A percentile compares a stretch with the other conserved stretches of the same genome.
Conservation (phyloP, 2,888 invertebrate genomes). For the Eilema depressum region DNA sequence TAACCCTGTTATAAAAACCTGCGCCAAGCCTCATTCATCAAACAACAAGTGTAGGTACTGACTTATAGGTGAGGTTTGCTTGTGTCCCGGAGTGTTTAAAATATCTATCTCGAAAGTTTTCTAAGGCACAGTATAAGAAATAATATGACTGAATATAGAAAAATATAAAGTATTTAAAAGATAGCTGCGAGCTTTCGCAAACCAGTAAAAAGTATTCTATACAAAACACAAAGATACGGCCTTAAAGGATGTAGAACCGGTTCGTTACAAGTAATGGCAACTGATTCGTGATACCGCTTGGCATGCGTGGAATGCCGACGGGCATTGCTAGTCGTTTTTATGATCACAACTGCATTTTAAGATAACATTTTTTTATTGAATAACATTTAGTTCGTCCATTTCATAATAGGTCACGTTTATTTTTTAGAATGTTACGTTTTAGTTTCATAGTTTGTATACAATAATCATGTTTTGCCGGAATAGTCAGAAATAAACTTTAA, state of each 20-base stretch:
- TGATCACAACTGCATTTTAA: conserved; percentile 51
- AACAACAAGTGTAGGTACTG: not conserved
- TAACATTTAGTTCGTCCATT: conserved; percentile 26
- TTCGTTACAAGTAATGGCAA: conserved; percentile 58
- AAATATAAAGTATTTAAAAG: conserved; percentile 11
- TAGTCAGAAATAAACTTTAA: not conserved
- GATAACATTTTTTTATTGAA: conserved; percentile 33
- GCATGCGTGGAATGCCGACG: conserved; percentile 62
- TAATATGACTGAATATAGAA: not conserved
- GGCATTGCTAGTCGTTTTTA: conserved; percentile 53
- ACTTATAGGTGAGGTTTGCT: no score
- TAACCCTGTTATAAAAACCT: no score
- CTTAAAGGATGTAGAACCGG: conserved; percentile 75
- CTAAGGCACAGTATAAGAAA: no score
- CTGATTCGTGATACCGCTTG: conserved; percentile 58
- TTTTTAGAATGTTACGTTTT: conserved; percentile 24
- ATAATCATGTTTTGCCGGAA: not conserved
- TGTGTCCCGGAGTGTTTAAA: not conserved
- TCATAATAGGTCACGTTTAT: conserved; percentile 22
- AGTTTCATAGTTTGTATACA: conserved; percentile 25
- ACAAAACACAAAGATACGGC: conserved; percentile 60
- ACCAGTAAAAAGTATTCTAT: conserved; percentile 46
- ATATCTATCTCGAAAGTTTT: not conserved
- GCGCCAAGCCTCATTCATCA: not conserved
- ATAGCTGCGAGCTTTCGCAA: conserved; percentile 36